These are phyloP conservation scores for Onychomys arenicola DNA, from an alignment of 2,797 vertebrate species.

Conservation along the genomic window DNA sequence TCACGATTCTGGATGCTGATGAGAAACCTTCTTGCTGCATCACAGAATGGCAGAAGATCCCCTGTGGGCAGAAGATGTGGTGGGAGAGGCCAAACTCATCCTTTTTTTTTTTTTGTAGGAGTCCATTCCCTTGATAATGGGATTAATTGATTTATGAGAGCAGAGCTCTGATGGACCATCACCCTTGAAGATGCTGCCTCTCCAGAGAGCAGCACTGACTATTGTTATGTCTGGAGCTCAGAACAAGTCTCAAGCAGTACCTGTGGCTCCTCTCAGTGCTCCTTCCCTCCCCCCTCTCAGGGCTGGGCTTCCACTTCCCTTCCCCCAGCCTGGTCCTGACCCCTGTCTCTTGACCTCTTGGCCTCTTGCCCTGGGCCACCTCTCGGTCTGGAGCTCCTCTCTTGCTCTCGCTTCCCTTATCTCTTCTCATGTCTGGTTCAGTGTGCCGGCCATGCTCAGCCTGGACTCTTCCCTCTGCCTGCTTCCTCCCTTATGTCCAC, in stretches of 20 bases:
- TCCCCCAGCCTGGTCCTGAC: neutral
- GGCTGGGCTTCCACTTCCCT: neutral
- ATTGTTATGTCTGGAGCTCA: neutral
- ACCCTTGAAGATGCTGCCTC: neutral
- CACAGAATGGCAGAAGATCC: neutral
- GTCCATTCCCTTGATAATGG: neutral
- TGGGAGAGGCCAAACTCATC: neutral
- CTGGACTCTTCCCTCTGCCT: neutral
- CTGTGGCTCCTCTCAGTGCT: neutral
- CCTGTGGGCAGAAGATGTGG: neutral
- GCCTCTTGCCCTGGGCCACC: neutral
- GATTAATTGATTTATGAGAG: neutral
- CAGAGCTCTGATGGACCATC: neutral
- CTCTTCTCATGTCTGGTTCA: no score
- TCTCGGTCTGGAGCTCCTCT: neutral
- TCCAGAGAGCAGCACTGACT: neutral
- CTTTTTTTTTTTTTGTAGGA: neutral
- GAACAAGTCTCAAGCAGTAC: neutral
- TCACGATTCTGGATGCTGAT: neutral
- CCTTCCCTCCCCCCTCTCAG: no score
- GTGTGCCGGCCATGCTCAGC: neutral
- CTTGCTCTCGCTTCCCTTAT: neutral
- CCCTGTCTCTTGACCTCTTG: neutral
- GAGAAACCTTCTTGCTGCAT: neutral
- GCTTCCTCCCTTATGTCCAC: neutral